These are phyloP conservation scores for Probosciger aterrimus DNA, from an alignment of 2,113 vertebrate species.

Conservation along the genomic window DNA sequence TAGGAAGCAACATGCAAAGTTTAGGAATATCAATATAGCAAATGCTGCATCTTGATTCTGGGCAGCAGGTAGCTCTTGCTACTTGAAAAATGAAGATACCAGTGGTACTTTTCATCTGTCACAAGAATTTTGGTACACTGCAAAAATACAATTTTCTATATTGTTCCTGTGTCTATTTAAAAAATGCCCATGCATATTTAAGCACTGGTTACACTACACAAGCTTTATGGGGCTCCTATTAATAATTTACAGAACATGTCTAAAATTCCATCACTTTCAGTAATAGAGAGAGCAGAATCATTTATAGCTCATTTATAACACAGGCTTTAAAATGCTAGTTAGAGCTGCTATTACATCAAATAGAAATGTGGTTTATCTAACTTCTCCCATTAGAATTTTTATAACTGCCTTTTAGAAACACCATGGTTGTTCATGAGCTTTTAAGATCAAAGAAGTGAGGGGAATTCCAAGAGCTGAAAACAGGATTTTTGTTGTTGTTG, in stretches of 20 bases:
- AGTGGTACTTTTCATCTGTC: neutral
- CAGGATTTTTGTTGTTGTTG: neutral
- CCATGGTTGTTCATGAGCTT: neutral
- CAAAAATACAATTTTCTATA: neutral
- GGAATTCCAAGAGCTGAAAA: constrained; percentile 27
- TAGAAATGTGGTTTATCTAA: neutral
- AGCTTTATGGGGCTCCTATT: neutral
- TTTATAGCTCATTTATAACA: neutral
- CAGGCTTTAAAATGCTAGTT: rapidly evolving
- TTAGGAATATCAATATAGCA: neutral
- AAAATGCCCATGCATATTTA: neutral
- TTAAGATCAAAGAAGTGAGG: constrained; percentile 21
- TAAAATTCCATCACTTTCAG: neutral
- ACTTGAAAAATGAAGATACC: neutral
- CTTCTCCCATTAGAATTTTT: neutral
- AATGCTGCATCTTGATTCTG: neutral
- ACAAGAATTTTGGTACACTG: neutral
- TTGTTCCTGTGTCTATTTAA: neutral
- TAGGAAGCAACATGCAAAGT: neutral
- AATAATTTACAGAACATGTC: neutral
- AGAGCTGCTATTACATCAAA: neutral
- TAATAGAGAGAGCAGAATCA: neutral
- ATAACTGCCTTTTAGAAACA: neutral
- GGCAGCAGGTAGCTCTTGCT: neutral
- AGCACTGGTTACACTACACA: neutral